These are phyloP conservation scores for Masnerella sp. DNA, from an alignment of 2,888 invertebrate species.

Conservation along the genomic window DNA sequence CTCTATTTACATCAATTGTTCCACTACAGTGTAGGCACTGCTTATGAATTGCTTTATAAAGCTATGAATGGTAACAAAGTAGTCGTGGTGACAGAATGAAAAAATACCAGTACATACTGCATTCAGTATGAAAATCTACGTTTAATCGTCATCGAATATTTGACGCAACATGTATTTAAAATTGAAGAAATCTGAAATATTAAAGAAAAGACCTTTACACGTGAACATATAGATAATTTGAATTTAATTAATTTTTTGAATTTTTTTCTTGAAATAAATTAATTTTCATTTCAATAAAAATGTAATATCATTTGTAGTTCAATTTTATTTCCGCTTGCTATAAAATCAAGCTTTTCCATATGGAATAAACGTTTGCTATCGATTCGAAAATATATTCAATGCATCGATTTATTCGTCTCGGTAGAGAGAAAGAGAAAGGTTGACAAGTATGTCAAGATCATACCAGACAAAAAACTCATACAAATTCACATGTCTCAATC, in stretches of 20 bases:
- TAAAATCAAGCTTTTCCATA: background rate
- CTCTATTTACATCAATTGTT: slow-evolving; percentile 1
- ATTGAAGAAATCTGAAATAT: slow-evolving; percentile 57
- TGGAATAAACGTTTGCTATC: slow-evolving; percentile 1
- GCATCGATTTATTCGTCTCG: slow-evolving; percentile 11
- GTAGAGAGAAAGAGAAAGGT: slow-evolving; percentile 44
- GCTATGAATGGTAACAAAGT: slow-evolving; percentile 3
- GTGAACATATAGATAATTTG: too few relatives aligned
- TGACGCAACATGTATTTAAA: slow-evolving; percentile 49
- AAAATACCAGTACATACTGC: slow-evolving; percentile 43
- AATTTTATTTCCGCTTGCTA: too few relatives aligned
- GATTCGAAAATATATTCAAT: slow-evolving; percentile 14
- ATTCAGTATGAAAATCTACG: slow-evolving; percentile 37
- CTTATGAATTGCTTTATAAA: slow-evolving; percentile 14
- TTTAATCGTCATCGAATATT: slow-evolving; percentile 53
- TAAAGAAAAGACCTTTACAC: slow-evolving; percentile 18
- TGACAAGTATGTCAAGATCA: slow-evolving; percentile 47
- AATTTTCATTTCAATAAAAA: too few relatives aligned
- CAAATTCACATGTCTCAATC: slow-evolving; percentile 7
- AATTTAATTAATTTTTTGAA: background rate
- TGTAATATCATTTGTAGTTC: too few relatives aligned
- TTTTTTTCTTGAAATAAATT: too few relatives aligned
- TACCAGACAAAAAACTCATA: slow-evolving; percentile 10
- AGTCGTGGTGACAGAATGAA: slow-evolving; percentile 2
- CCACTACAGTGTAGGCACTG: slow-evolving; percentile 11